phyloP scores from a whole-genome alignment of 1,140 invertebrate genomes.

The Penaeus indicus region DNA sequence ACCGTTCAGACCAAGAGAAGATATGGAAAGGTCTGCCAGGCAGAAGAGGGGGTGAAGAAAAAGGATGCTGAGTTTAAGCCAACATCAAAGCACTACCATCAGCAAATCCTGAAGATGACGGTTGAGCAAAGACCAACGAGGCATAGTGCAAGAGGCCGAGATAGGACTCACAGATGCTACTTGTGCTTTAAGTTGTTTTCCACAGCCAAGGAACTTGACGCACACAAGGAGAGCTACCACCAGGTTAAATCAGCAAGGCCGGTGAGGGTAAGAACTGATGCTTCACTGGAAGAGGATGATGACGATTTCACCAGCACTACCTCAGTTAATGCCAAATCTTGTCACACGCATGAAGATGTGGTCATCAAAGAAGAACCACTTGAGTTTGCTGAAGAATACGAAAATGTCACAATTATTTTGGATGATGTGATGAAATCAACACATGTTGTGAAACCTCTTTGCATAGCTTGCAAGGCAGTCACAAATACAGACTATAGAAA shows the following conservation, averaged over 20 bases:
- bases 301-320: not conserved
- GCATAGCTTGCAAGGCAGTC: conserved; percentile 41
- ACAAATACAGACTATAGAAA: conserved; percentile 48
- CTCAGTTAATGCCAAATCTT: not conserved
- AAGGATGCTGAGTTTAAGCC: conserved; percentile 43
- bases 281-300: conserved; percentile 35
- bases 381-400: conserved; percentile 31
- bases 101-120: conserved; percentile 40
- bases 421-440: conserved; percentile 33
- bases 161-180: conserved; percentile 52
- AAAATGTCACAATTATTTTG: conserved; percentile 49
- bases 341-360: conserved; percentile 16
- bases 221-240: conserved; percentile 53
- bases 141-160: conserved; percentile 2
- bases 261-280: conserved; percentile 48
- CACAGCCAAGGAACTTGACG: conserved; percentile 8
- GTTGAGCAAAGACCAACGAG: not conserved
- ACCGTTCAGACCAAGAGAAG: not conserved
- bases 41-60: not conserved
- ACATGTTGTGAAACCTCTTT: conserved; percentile 43
- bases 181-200: conserved; percentile 56
- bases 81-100: conserved; percentile 42
- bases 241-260: conserved; percentile 46
- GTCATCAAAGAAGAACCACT: conserved; percentile 38
- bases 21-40: not conserved